A percentile compares a stretch with the other conserved stretches of the same genome.
phyloP scores from a whole-genome alignment of 1,140 invertebrate genomes.

The Drosophila melanogaster region Release_6_plus_ISO1_MT NT_037436.4:1023001-1023500 shows the following conservation, averaged over 20 bases:
- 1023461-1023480: slow-evolving; percentile 34
- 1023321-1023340: neutral
- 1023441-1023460: slow-evolving; percentile 12
- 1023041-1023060: slow-evolving; percentile 12
- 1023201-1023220: neutral
- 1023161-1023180: slow-evolving; percentile 29
- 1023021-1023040: slow-evolving; percentile 68
- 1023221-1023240: too few relatives aligned
- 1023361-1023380: too few relatives aligned
- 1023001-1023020: slow-evolving; percentile 56
- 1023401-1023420: slow-evolving; percentile 22
- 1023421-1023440: neutral
- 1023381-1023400: slow-evolving; percentile 3
- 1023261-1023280: neutral
- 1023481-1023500: slow-evolving; percentile 30
- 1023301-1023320: too few relatives aligned
- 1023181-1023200: slow-evolving; percentile 28
- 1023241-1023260: neutral
- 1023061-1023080: slow-evolving; percentile 25
- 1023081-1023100: slow-evolving; percentile 45
- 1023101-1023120: slow-evolving; percentile 10
- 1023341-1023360: neutral
- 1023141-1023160: slow-evolving; percentile 39
- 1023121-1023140: slow-evolving; percentile 25
- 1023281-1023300: neutral